These are phyloP conservation scores for Mus spicilegus DNA, from an alignment of 2,113 vertebrate genomes.

Conservation along the genomic window DNA sequence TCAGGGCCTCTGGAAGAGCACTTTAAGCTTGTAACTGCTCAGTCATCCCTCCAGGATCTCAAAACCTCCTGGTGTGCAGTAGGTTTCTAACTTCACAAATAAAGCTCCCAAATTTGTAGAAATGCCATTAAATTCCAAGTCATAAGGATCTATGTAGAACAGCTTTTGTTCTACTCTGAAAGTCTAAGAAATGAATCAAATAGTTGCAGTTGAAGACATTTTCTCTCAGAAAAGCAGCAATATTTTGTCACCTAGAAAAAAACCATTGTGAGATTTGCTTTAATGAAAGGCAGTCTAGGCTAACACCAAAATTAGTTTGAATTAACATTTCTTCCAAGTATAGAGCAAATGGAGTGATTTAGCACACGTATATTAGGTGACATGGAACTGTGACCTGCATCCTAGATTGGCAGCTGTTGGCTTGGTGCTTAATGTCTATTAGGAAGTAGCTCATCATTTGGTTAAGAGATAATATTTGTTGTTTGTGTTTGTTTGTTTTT, in stretches of 20 bases:
- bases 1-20: background rate
- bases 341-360: background rate
- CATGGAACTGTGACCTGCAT: background rate
- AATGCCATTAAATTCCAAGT: background rate
- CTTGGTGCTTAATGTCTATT: background rate
- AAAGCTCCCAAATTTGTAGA: slow-evolving; percentile 2
- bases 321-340: background rate
- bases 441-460: background rate
- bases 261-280: slow-evolving; percentile 14
- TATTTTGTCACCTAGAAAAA: slow-evolving; percentile 12
- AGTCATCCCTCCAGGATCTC: background rate
- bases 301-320: background rate
- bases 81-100: slow-evolving; percentile 30
- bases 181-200: slow-evolving; percentile 8
- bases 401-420: background rate
- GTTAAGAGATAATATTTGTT: background rate
- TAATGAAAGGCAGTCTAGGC: background rate
- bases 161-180: slow-evolving; percentile 23
- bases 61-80: background rate
- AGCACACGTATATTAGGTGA: background rate
- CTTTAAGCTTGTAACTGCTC: background rate
- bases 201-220: background rate
- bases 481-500: background rate
- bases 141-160: background rate
- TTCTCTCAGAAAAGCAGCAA: slow-evolving; percentile 38